Conservation (phyloP, 1,140 invertebrate genomes). For the Psilanteris sp. region DNA sequence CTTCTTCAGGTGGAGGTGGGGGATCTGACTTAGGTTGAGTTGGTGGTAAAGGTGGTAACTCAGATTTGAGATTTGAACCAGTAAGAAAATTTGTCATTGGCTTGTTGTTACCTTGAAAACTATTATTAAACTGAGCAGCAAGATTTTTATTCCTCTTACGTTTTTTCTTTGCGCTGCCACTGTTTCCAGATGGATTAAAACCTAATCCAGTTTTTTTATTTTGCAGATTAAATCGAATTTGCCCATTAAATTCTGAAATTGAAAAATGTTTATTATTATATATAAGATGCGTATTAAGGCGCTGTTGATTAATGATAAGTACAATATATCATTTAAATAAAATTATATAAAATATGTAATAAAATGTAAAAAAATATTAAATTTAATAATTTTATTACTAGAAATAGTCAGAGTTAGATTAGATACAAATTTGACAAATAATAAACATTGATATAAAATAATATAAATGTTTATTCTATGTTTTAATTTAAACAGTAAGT, state of each 20-base stretch:
- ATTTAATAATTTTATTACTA: no score
- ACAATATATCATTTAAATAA: no score
- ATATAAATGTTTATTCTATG: no score
- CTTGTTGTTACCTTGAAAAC: conserved; percentile 75
- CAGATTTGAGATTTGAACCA: conserved; percentile 66
- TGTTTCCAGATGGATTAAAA: conserved; percentile 78
- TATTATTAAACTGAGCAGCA: conserved; percentile 80
- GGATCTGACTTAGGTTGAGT: conserved; percentile 30
- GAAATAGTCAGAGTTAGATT: no score
- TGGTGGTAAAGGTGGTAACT: conserved; percentile 81
- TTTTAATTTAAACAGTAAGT: no score
- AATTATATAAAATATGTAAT: no score
- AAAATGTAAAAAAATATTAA: no score
- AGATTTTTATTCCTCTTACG: conserved; percentile 86
- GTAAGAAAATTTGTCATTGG: conserved; percentile 53
- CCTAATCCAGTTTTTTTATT: conserved; percentile 81
- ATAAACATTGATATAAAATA: no score
- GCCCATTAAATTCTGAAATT: conserved; percentile 76
- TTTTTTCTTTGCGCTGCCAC: conserved; percentile 85
- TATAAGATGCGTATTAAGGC: no score
- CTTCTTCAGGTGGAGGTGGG: conserved; percentile 62
- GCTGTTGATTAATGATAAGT: neutral
- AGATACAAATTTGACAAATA: no score
- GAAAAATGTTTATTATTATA: conserved; percentile 19
- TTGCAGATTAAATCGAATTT: conserved; percentile 82